Evolutionary conservation across 1,140 invertebrate species (phyloP).

Genomic region (Drosophila nebulosa): DNA sequence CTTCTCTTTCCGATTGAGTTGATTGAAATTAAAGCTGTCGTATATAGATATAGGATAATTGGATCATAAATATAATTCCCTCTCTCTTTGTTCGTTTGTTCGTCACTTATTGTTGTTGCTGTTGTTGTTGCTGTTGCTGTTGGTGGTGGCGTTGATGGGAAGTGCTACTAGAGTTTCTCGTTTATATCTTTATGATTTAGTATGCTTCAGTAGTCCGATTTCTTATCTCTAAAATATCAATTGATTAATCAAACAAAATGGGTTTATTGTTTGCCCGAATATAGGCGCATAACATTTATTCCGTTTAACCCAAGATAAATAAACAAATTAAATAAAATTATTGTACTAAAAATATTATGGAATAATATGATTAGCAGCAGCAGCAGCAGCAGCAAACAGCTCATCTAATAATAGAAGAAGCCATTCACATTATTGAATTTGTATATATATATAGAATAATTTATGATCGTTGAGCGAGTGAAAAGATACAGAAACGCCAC

Average conservation of each 20-base stretch:
- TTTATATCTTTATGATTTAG: constrained; percentile 65
- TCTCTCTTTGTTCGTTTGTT: neutral
- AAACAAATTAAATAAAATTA: constrained; percentile 79
- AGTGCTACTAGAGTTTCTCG: constrained; percentile 7
- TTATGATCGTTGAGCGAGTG: neutral
- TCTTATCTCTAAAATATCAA: constrained; percentile 53
- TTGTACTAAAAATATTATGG: constrained; percentile 65
- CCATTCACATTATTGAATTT: constrained; percentile 24
- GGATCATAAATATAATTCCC: constrained; percentile 64
- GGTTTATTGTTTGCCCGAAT: constrained; percentile 52
- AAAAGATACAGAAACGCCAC: neutral
- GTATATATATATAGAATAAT: constrained; percentile 11
- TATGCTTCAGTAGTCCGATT: constrained; percentile 44
- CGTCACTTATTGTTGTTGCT: neutral
- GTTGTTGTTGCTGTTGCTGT: neutral
- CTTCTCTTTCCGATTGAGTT: constrained; percentile 60
- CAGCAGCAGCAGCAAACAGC: too few species aligned
- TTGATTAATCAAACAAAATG: constrained; percentile 75
- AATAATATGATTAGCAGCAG: constrained; percentile 56
- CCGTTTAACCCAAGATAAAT: constrained; percentile 55
- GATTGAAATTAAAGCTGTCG: constrained; percentile 76
- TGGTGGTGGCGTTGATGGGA: too few species aligned
- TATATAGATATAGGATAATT: constrained; percentile 36
- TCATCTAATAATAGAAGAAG: constrained; percentile 9
- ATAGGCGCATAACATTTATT: constrained; percentile 17